Evolutionary conservation across 2,113 vertebrate genomes (phyloP).

Genomic region (Trichomycterus rosablanca): DNA sequence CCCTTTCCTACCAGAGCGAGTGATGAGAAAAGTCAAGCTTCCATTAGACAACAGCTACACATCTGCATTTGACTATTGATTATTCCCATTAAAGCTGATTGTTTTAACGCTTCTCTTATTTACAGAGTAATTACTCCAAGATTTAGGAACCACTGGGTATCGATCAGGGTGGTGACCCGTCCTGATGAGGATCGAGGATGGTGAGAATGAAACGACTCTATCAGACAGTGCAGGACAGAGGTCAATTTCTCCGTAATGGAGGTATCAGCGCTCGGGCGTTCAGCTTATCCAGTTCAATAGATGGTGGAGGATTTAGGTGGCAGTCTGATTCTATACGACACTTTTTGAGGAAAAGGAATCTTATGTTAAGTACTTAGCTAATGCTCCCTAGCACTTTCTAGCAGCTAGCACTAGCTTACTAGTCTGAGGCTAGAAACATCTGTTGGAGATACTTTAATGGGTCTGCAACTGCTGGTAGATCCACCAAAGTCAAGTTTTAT

Average conservation of each 20-base stretch:
- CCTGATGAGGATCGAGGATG: neutral
- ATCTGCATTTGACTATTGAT: conserved; percentile 8
- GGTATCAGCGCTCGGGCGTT: neutral
- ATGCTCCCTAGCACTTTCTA: no score
- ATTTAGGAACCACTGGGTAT: neutral
- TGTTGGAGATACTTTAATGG: no score
- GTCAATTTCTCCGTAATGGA: conserved; percentile 5
- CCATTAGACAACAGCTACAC: neutral
- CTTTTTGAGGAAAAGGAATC: no score
- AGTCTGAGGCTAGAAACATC: no score
- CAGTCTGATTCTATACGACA: no score
- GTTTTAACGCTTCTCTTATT: neutral
- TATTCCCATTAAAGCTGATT: neutral
- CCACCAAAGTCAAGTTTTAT: no score
- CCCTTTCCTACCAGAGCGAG: neutral
- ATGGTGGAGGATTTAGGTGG: neutral
- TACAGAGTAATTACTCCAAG: neutral
- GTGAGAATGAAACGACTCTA: conserved; percentile 1
- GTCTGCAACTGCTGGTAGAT: no score
- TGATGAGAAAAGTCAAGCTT: neutral
- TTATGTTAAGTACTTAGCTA: no score
- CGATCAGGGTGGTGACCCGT: neutral
- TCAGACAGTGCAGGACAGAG: neutral
- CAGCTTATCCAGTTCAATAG: neutral
- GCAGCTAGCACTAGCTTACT: no score